These are phyloP conservation scores for Apocheima hispidaria DNA, from an alignment of 2,888 invertebrate species.

Conservation along the genomic window DNA sequence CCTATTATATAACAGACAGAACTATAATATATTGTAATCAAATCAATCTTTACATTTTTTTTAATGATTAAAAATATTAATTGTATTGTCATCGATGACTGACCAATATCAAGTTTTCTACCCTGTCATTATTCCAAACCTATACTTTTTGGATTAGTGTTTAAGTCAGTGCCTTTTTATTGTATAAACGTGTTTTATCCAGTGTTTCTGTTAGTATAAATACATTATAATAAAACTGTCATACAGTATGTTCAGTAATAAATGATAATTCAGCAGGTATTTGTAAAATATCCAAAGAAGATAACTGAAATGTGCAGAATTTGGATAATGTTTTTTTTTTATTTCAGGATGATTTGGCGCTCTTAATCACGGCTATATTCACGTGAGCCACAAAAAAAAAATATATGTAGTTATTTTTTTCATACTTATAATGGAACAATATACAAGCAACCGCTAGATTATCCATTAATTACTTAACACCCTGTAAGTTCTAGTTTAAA, in stretches of 20 bases:
- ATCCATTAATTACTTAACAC: background rate
- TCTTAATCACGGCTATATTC: too few species aligned
- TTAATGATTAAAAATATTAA: background rate
- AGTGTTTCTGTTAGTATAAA: conserved; percentile 27
- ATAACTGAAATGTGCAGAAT: too few species aligned
- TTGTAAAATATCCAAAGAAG: background rate
- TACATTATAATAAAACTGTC: background rate
- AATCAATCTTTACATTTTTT: background rate
- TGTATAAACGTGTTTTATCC: conserved; percentile 46
- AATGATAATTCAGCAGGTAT: background rate
- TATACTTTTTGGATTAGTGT: conserved; percentile 61
- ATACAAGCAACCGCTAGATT: background rate
- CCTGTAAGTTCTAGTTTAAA: conserved; percentile 20
- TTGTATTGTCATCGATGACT: conserved; percentile 36
- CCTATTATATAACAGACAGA: background rate
- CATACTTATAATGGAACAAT: too few species aligned
- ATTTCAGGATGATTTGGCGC: background rate
- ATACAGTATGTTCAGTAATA: background rate
- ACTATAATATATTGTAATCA: background rate
- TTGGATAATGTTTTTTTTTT: too few species aligned
- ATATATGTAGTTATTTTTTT: too few species aligned
- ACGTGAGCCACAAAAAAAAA: too few species aligned
- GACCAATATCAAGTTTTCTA: conserved; percentile 45
- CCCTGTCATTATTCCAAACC: conserved; percentile 46
- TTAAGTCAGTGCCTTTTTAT: conserved; percentile 77